Evolutionary conservation across 2,888 invertebrate genomes (phyloP).

Genomic region (Galeruca laticollis): DNA sequence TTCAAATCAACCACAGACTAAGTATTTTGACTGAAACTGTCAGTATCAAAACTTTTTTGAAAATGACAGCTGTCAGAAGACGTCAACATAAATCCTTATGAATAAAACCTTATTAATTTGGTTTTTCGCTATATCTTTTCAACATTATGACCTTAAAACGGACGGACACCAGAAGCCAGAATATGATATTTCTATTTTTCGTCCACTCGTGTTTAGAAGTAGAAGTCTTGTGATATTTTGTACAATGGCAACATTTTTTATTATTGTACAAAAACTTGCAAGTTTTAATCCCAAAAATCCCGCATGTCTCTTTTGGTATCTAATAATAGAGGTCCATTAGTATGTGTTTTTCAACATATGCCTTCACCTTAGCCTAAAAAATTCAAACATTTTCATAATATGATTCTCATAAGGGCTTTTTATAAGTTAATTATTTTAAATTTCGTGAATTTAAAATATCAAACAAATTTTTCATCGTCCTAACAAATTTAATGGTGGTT

Average conservation of each 20-base stretch:
- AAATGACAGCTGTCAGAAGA: no score
- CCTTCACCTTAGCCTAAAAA: conserved; percentile 12
- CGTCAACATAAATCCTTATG: no score
- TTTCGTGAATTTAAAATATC: conserved; percentile 49
- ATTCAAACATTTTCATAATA: conserved; percentile 17
- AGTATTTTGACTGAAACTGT: no score
- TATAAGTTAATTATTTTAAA: conserved; percentile 18
- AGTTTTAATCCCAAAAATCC: neutral
- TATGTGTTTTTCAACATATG: neutral
- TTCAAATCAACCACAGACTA: no score
- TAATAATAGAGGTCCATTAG: neutral
- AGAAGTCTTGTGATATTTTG: conserved; percentile 1
- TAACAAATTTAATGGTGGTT: conserved; percentile 42
- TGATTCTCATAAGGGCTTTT: conserved; percentile 15
- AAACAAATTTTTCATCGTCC: conserved; percentile 46
- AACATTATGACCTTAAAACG: no score
- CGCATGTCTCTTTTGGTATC: neutral
- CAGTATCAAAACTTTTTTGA: no score
- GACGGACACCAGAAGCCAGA: no score
- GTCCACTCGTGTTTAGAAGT: no score
- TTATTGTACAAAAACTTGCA: neutral
- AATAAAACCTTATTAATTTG: no score
- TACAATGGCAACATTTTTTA: neutral
- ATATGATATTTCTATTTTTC: no score
- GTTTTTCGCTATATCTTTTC: no score